Evolutionary conservation across 2,888 invertebrate genomes (phyloP), one percentile per base, ranked within the genome.

Genomic region (Penaeus monodon): DNA sequence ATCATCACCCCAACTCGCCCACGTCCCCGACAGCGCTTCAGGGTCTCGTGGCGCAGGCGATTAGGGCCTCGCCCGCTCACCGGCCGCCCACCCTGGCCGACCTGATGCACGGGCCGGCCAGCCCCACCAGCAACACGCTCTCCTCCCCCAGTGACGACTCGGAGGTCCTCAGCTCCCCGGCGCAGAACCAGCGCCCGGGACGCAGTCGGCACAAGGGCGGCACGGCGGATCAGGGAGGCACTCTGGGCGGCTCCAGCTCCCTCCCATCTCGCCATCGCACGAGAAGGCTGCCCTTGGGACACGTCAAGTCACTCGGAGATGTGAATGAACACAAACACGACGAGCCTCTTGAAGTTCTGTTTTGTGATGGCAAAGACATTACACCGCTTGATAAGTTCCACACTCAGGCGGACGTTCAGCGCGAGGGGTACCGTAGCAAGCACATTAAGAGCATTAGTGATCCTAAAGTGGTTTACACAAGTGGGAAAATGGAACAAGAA

Each of bases 331-430:
- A 88, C 33, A 90, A 87, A 76, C 85, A 79, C 70, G 87, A 89
- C 76, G 90, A 90, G 78, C 81, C 88, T 38, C 64, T 88, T 44
- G 90, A 90, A 65, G 88, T 86, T 7, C n/a, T 89, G 66, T 89
- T 89, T 66, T 88, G 89, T 84, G 89, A 88, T 83, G 86, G 89
- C n/a, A 89, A 89, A 57, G 89, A 89, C 73, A 86, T 88, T 68
- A 57, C 86, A 29, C 81, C 86, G 27, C 33, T 89, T 29, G 88
- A 88, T 66, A 90, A 90, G 66, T 86, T 89, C 74, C 83, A 83
- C 44, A 81, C 88, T 38, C 86, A 89, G 63, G 84, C 77, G 6
- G 88, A 89, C 49, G 80, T 85, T 20, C 87, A 78, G 24, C 79
- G 82, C 24, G 78, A 77, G 24, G 33, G 84, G 10, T 86, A 82